These are phyloP conservation scores for Drosophila conformis DNA, from an alignment of 2,888 invertebrate genomes.

Conservation along the genomic window DNA sequence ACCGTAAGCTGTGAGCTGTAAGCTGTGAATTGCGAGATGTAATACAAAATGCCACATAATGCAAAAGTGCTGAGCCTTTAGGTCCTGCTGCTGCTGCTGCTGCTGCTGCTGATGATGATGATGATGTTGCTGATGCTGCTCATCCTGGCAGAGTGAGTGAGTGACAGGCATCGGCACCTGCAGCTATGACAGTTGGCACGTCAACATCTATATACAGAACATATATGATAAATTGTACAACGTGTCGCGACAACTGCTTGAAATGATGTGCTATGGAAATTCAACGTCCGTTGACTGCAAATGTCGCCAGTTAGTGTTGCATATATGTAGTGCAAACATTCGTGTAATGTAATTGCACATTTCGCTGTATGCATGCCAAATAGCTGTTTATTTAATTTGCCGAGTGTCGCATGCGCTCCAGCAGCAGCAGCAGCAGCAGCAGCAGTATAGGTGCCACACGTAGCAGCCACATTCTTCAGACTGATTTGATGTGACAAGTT, in stretches of 20 bases:
- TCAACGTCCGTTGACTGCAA: constrained; percentile 42
- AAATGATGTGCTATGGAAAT: constrained; percentile 70
- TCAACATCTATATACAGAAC: constrained; percentile 39
- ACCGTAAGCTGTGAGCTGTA: constrained; percentile 20
- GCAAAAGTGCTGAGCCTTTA: constrained; percentile 28
- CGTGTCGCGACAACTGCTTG: constrained; percentile 54
- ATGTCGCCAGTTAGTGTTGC: constrained; percentile 13
- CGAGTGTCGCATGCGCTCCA: constrained; percentile 40
- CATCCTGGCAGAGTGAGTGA: constrained; percentile 1
- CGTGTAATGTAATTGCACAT: constrained; percentile 72
- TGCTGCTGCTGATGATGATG: background rate
- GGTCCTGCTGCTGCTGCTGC: constrained; percentile 1
- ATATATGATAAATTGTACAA: constrained; percentile 70
- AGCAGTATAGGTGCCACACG: constrained; percentile 28
- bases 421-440: constrained; percentile 1
- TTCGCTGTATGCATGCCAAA: constrained; percentile 64
- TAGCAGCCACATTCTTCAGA: constrained; percentile 27
- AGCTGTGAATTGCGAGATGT: constrained; percentile 22
- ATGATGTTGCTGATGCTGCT: background rate
- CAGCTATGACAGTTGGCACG: constrained; percentile 50
- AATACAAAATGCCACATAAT: constrained; percentile 52
- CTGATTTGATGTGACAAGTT: constrained; percentile 53
- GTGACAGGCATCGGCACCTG: constrained; percentile 31
- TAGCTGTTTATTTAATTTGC: constrained; percentile 76
- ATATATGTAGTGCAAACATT: constrained; percentile 14